phyloP scores from a whole-genome alignment of 64 coral and sea anemone genomes.

The Anthopleura sola region DNA sequence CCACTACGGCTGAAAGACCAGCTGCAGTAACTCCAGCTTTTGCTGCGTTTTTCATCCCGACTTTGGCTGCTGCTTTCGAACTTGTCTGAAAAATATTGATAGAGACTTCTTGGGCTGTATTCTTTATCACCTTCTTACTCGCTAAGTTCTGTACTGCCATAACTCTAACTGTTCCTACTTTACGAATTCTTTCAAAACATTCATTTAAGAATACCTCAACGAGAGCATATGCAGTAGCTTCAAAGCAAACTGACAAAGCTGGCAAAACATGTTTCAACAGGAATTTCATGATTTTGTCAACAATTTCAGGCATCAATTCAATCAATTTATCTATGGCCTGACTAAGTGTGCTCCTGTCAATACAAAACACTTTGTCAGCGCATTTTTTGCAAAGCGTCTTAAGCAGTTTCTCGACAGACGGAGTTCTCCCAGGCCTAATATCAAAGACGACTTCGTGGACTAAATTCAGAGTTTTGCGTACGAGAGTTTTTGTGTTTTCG shows the following conservation, averaged over 20 bases:
- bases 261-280: not conserved
- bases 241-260: slow-evolving; percentile 1
- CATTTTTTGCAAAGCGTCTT: not conserved
- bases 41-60: not conserved
- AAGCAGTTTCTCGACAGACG: not conserved
- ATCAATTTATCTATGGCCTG: not conserved
- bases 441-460: not conserved
- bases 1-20: not conserved
- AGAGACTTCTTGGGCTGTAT: not conserved
- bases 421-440: not conserved
- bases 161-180: not conserved
- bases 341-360: not conserved
- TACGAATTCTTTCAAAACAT: not conserved
- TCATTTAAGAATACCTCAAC: not conserved
- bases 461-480: not conserved
- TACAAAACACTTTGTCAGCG: not conserved
- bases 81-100: not conserved
- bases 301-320: not conserved
- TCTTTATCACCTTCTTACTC: not conserved
- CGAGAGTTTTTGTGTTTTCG: not conserved
- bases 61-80: not conserved
- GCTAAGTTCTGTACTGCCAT: not conserved
- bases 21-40: not conserved
- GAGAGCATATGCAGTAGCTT: not conserved
- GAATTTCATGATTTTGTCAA: not conserved